Evolutionary conservation across 2,113 vertebrate genomes (phyloP), one percentile per base, ranked within the genome.

Genomic region (Raja brachyura): DNA sequence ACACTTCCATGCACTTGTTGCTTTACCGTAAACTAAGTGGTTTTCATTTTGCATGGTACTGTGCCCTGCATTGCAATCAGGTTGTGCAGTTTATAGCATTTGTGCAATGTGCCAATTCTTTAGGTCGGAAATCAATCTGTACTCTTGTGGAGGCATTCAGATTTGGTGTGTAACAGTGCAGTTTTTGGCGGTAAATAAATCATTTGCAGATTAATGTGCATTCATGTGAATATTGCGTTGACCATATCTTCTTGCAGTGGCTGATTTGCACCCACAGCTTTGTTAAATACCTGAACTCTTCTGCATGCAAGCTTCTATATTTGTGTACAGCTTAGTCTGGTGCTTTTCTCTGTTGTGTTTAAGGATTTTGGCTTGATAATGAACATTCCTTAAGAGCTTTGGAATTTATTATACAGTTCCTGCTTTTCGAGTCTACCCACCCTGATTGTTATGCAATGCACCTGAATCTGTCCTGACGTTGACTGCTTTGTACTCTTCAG

Each of bases 371-470:
- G 20, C 20, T 73, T 92, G 66, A 74, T 92, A 48, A 54, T 54
- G 90, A 92, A 22, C 33, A 14, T 92, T 92, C 90, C 33, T 92
- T 92, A 68, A 92, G 39, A 33, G 20, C 39, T 73, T 4, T 39
- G 48, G 66, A 92, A 73, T 54, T 92, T 73, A 74, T 73, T 74
- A 20, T 39, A 54, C 66, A 92, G 39, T 70, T 92, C 90, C 68
- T 54, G 68, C 63, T 92, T 92, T 92, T 73, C 83, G 61, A 86
- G 83, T 86, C 59, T 31, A 88, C 5, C 83, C 88, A 54, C 66
- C 90, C 68, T 92, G 20, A n/a, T 92, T 73, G 22, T 92, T 92
- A 28, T 25, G 20, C 22, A 74, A 22, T 92, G 33, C 9, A 70
- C 68, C 39, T 14, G 20, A 73, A 92, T 73, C 9, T 73, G 39